phyloP scores from a whole-genome alignment of 2,888 invertebrate species.

The Panorpa germanica region DNA sequence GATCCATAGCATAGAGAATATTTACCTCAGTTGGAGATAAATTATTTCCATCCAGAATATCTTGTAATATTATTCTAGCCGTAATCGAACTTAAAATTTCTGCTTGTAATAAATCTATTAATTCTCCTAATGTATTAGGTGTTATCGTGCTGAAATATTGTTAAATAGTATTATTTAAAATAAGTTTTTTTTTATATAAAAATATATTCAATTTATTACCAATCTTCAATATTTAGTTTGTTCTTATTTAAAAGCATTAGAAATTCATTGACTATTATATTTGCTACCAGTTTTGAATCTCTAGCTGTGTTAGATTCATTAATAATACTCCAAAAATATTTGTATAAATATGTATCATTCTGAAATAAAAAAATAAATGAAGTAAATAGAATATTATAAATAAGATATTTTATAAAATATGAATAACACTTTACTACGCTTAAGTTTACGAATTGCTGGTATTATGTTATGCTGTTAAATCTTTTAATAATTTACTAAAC shows the following conservation, averaged over 20 bases:
- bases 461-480: too few species aligned
- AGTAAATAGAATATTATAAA: slow-evolving; percentile 5
- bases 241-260: slow-evolving; percentile 44
- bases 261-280: slow-evolving; percentile 51
- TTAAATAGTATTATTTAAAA: slow-evolving; percentile 8
- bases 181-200: slow-evolving; percentile 1
- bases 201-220: slow-evolving; percentile 25
- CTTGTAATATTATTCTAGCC: slow-evolving; percentile 29
- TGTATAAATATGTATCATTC: slow-evolving; percentile 37
- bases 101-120: slow-evolving; percentile 37
- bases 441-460: too few species aligned
- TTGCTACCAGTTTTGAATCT: slow-evolving; percentile 38
- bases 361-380: slow-evolving; percentile 19
- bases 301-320: slow-evolving; percentile 24
- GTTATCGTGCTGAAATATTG: slow-evolving; percentile 26
- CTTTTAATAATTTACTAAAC: too few species aligned
- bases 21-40: slow-evolving; percentile 20
- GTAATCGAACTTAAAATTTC: slow-evolving; percentile 41
- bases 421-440: too few species aligned
- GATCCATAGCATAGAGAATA: slow-evolving; percentile 8
- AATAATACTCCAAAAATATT: slow-evolving; percentile 34
- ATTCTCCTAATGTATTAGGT: slow-evolving; percentile 33
- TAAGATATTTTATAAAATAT: slow-evolving; percentile 6
- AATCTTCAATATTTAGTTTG: slow-evolving; percentile 33
- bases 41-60: slow-evolving; percentile 24